phyloP scores from a whole-genome alignment of 2,113 vertebrate genomes.

The Psammodynastes pulverulentus region DNA sequence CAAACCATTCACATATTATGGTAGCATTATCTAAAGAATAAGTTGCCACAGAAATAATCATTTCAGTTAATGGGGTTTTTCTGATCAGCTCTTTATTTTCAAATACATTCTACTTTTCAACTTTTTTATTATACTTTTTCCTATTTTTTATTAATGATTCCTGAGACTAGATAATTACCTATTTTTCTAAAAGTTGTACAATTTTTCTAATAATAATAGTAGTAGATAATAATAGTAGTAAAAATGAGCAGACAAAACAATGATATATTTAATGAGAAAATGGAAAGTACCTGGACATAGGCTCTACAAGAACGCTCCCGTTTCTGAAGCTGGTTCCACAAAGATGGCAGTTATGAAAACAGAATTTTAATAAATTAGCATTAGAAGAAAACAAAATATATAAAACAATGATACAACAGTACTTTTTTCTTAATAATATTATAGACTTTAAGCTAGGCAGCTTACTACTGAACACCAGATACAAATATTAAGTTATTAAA shows the following conservation, averaged over 20 bases:
- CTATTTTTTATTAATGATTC: background rate
- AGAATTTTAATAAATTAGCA: slow-evolving; percentile 76
- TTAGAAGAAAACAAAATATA: slow-evolving; percentile 65
- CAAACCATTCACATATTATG: background rate
- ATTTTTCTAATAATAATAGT: background rate
- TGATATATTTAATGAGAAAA: slow-evolving; percentile 59
- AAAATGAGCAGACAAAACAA: slow-evolving; percentile 53
- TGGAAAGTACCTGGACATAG: slow-evolving; percentile 94
- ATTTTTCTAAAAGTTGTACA: background rate
- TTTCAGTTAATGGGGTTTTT: background rate
- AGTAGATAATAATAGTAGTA: background rate
- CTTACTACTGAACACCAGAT: background rate
- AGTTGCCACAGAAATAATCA: background rate
- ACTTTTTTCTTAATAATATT: slow-evolving; percentile 49
- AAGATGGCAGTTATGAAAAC: slow-evolving; percentile 76
- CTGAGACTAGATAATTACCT: background rate
- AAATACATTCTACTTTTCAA: background rate
- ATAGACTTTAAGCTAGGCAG: slow-evolving; percentile 40
- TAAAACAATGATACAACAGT: slow-evolving; percentile 54
- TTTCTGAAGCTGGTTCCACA: slow-evolving; percentile 97
- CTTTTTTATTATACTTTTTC: background rate
- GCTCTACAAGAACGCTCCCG: slow-evolving; percentile 97
- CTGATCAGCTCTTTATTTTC: background rate
- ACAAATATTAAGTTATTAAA: background rate
- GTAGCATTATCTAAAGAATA: background rate